A percentile compares a stretch with the other conserved stretches of the same genome.
Conservation (phyloP, 92 coral and sea anemone species). For the Palythoa grandiflora region DNA sequence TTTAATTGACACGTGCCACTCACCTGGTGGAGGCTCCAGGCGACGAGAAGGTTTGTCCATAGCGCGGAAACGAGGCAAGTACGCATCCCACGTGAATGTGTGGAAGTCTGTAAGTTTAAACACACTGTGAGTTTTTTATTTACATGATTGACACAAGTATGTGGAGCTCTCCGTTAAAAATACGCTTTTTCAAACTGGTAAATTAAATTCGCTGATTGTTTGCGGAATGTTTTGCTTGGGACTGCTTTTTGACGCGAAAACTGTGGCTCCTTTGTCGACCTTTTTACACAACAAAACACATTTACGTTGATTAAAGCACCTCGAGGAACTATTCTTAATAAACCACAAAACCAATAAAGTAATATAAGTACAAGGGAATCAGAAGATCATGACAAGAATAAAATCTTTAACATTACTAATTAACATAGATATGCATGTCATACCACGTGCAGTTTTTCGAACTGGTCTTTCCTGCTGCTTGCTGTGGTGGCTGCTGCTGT, state of each 20-base stretch:
- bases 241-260: too few relatives aligned
- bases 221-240: too few relatives aligned
- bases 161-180: neutral
- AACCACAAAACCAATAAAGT: too few relatives aligned
- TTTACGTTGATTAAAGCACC: too few relatives aligned
- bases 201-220: too few relatives aligned
- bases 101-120: slow-evolving; percentile 1
- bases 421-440: neutral
- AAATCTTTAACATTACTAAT: too few relatives aligned
- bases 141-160: neutral
- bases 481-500: neutral
- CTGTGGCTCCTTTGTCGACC: too few relatives aligned
- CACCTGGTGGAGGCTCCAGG: neutral
- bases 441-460: slow-evolving; percentile 35
- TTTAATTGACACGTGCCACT: neutral
- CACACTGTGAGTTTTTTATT: neutral
- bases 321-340: too few relatives aligned
- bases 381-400: too few relatives aligned
- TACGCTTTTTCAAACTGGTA: too few relatives aligned
- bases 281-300: too few relatives aligned
- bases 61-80: slow-evolving; percentile 27
- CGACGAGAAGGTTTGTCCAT: slow-evolving; percentile 11
- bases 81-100: slow-evolving; percentile 32
- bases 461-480: neutral
- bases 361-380: too few relatives aligned